Conservation (phyloP, 2,888 invertebrate species). For the Branchinecta sandiegonensis region DNA sequence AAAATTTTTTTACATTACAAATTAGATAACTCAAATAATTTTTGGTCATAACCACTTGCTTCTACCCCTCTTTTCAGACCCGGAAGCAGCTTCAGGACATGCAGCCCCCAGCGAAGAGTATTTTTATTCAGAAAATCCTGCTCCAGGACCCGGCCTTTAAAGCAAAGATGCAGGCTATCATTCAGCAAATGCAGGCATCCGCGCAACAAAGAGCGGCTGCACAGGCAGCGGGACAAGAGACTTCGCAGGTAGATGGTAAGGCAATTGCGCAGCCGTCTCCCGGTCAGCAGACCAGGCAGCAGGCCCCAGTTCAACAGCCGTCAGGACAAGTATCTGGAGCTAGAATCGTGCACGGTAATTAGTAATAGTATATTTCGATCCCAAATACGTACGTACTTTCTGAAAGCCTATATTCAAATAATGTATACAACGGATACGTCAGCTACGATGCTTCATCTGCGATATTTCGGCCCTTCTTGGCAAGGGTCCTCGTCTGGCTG, state of each 20-base stretch:
- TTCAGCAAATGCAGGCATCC: not conserved
- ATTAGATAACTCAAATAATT: no score
- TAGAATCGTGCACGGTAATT: not conserved
- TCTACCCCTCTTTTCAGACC: not conserved
- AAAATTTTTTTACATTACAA: no score
- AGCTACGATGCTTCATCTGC: no score
- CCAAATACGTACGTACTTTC: no score
- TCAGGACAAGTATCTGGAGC: slow-evolving; percentile 9
- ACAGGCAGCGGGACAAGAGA: not conserved
- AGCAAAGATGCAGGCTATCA: slow-evolving; percentile 3
- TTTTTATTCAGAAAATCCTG: slow-evolving; percentile 6
- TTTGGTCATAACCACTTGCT: no score
- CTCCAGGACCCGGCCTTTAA: not conserved
- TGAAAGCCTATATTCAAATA: no score
- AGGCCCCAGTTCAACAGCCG: not conserved
- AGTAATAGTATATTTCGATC: no score
- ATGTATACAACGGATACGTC: no score
- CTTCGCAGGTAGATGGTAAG: not conserved
- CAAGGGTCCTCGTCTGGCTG: no score
- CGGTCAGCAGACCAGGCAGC: not conserved
- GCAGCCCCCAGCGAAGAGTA: slow-evolving; percentile 9
- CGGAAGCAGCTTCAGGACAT: slow-evolving; percentile 9
- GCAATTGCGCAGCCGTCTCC: not conserved
- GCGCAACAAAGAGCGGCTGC: not conserved
- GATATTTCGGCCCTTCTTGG: no score